Evolutionary conservation across 2,888 invertebrate genomes (phyloP).

Genomic region (Glomeris marginata): DNA sequence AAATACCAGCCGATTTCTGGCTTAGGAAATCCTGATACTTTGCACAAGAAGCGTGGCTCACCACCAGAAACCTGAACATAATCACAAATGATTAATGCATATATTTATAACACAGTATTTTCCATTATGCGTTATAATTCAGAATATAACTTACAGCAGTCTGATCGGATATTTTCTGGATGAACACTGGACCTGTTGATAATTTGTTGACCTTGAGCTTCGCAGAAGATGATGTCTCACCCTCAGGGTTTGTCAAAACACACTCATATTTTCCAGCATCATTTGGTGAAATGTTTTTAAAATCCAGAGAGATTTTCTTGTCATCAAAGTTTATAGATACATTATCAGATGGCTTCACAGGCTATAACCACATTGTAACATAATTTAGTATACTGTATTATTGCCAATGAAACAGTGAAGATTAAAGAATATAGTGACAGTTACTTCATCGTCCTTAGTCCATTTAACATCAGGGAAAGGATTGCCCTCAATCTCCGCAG

Average conservation of each 20-base stretch:
- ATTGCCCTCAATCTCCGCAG: constrained; percentile 61
- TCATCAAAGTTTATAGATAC: constrained; percentile 67
- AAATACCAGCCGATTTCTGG: constrained; percentile 80
- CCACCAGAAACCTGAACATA: constrained; percentile 46
- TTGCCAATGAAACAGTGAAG: not conserved
- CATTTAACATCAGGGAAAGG: constrained; percentile 66
- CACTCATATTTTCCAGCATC: constrained; percentile 71
- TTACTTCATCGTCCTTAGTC: constrained; percentile 52
- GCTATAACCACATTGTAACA: constrained; percentile 10
- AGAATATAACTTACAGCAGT: constrained; percentile 38
- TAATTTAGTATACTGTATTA: not conserved
- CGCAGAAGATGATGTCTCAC: constrained; percentile 52
- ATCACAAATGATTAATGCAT: too few relatives aligned
- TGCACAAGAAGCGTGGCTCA: constrained; percentile 68
- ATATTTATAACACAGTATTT: not conserved
- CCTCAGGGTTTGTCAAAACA: constrained; percentile 56
- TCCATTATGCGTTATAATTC: not conserved
- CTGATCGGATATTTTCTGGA: constrained; percentile 53
- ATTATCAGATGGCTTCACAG: constrained; percentile 42
- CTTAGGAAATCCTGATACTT: constrained; percentile 61
- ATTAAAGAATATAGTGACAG: not conserved
- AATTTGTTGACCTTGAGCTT: constrained; percentile 61
- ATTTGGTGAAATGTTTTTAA: constrained; percentile 48
- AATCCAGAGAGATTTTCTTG: constrained; percentile 52
- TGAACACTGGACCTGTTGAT: constrained; percentile 62